A percentile compares a stretch with the other conserved stretches of the same genome.
These are phyloP conservation scores for Xenentodon cancila DNA, from an alignment of 2,797 vertebrate genomes.

Conservation along the genomic window DNA sequence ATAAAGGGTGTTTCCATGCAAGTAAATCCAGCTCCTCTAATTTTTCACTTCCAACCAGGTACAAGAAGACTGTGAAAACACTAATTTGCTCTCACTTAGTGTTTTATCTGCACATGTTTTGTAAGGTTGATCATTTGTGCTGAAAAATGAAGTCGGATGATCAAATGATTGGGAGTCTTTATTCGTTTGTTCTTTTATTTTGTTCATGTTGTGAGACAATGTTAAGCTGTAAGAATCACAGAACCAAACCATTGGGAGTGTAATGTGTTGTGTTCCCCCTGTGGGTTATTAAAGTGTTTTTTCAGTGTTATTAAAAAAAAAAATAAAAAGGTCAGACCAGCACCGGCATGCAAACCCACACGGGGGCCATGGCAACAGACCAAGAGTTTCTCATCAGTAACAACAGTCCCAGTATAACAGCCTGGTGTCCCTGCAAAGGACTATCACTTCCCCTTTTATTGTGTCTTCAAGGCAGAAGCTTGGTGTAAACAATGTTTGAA, in stretches of 20 bases:
- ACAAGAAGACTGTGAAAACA: constrained; percentile 24
- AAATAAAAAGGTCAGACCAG: constrained; percentile 59
- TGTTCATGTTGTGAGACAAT: constrained; percentile 47
- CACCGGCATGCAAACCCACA: constrained; percentile 67
- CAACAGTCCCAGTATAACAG: constrained; percentile 58
- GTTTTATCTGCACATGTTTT: constrained; percentile 44
- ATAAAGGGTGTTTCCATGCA: background rate
- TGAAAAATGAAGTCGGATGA: constrained; percentile 26
- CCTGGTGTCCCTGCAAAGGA: constrained; percentile 61
- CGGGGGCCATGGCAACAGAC: constrained; percentile 71
- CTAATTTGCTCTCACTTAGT: constrained; percentile 27
- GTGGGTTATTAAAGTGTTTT: constrained; percentile 57
- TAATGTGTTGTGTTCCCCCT: constrained; percentile 53
- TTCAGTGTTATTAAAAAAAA: constrained; percentile 71
- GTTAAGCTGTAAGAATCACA: constrained; percentile 49
- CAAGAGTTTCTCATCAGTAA: constrained; percentile 70
- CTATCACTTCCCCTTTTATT: constrained; percentile 69
- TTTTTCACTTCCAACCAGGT: constrained; percentile 1
- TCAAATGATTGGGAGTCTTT: constrained; percentile 6
- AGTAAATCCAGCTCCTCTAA: constrained; percentile 10
- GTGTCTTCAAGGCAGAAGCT: constrained; percentile 68
- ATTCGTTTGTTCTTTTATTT: constrained; percentile 6
- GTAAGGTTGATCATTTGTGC: constrained; percentile 36
- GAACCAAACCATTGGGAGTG: constrained; percentile 35
- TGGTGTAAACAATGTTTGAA: constrained; percentile 72